Evolutionary conservation across 2,797 vertebrate genomes (phyloP), one percentile per base, ranked within the genome.

Genomic region (Telmatherina bonti): DNA sequence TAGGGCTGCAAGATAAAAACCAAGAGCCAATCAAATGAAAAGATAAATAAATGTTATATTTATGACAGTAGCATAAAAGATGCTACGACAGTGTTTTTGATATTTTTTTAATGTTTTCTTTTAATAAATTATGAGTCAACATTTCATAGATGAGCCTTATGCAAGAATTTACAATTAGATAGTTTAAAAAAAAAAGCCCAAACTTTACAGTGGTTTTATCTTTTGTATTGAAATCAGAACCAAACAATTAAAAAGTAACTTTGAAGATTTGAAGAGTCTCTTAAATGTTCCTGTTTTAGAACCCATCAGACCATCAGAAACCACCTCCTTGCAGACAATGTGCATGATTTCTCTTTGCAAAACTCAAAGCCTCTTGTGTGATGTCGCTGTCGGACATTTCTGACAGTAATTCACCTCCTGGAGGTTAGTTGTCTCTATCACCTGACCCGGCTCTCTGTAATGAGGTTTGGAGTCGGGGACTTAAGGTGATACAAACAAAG

Each of bases 401-500:
- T 82, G 83, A 89, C 79, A 73, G 57, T 87, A 81, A 81, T 85
- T 91, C 81, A 85, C 86, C 81, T 90, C 80, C 65, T 73, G 62
- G 74, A 91, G 87, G 85, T 87, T 78, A 82, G 85, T 47, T 27
- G 79, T 82, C 82, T 86, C 71, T 67, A 79, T 92, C 75, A 79
- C 74, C 83, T 83, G 80, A 88, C 85, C 84, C 76, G 55, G 70
- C 79, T 81, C 77, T 76, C 47, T 4, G 85, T 92, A 93, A 93
- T 92, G 90, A 93, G 88, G 87, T 89, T 82, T 83, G 67, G 77
- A 87, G 76, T 85, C 87, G 63, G 75, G 80, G 86, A 91, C 88
- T 89, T 85, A 78, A 88, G 85, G 81, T 91, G 91, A 91, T 81
- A 76, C 88, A 91, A 90, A 92, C 90, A 93, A 94, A 89, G 76